Evolutionary conservation across 2,888 invertebrate genomes (phyloP), one percentile per base, ranked within the genome.

Genomic region (Drosophila aldrichi): DNA sequence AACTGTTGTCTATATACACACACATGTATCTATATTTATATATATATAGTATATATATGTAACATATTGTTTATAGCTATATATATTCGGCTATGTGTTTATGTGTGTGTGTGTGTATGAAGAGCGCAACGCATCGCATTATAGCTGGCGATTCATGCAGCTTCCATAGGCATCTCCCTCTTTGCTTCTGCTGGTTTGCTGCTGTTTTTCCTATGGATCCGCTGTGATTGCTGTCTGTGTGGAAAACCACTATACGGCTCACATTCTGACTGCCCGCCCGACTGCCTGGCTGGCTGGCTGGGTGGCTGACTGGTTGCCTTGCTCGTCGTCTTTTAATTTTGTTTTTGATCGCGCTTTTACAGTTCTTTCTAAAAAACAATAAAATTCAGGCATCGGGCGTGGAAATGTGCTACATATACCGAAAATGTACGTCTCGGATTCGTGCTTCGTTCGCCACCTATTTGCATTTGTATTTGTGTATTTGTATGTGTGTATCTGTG

Each of bases 291-390:
- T 22, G 20, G 20, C 20, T 22, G 20, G 20, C 20, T 48, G 51
- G 18, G 34, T 51, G 52, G 34, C 8, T 51, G 51, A 20, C 51
- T 51, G 18, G 56, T 58, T 20, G 9, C 6, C 36, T 36, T 32
- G 18, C 48, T 58, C 36, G 12, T 61, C 76, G 65, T 57, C 70
- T 70, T 86, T 84, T 78, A 83, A 84, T 89, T 84, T 87, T 65
- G 81, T 87, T 85, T 82, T 73, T 81, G 81, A 85, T 88, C 81
- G 81, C 77, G 70, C 79, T 75, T 90, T 91, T 91, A 90, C 90
- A 90, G 91, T 91, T 82, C 80, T 91, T 90, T 91, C 86, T 87
- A 90, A 89, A 87, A 90, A 90, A 88, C 89, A 88, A 90, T 90
- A 90, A 88, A 88, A 88, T 76, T 72, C 86, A 69, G 74, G 60